Percentiles rank a stretch among this genome's conserved stretches.
phyloP scores from a whole-genome alignment of 2,888 invertebrate genomes.

The Dexiosoma caninum region DNA sequence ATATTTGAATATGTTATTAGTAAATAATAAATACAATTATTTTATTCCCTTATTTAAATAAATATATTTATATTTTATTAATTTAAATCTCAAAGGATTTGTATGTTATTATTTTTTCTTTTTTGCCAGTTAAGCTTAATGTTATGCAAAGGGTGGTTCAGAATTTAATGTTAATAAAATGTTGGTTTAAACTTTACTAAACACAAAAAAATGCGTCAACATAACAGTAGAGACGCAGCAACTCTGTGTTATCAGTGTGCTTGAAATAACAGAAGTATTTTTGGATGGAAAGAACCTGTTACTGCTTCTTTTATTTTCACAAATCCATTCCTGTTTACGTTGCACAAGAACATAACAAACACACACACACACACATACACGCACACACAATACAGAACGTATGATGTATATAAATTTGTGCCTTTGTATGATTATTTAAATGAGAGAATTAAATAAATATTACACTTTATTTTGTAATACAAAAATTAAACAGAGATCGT shows the following conservation, averaged over 20 bases:
- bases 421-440: neutral
- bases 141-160: neutral
- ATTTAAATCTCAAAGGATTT: slow-evolving; percentile 58
- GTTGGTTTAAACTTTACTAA: no score
- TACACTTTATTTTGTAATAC: slow-evolving; percentile 17
- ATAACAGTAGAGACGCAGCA: no score
- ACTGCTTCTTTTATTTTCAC: neutral
- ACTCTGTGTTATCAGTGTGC: neutral
- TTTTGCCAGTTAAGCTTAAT: neutral
- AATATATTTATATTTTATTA: slow-evolving; percentile 59
- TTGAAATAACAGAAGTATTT: neutral
- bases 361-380: neutral
- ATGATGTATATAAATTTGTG: neutral
- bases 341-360: neutral
- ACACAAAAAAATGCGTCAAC: no score
- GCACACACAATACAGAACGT: no score
- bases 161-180: neutral
- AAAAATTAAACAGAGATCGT: neutral
- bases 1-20: slow-evolving; percentile 6
- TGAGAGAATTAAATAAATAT: slow-evolving; percentile 19
- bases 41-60: slow-evolving; percentile 37
- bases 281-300: neutral
- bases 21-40: slow-evolving; percentile 51
- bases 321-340: neutral
- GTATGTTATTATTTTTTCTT: slow-evolving; percentile 13